A percentile compares a stretch with the other conserved stretches of the same genome.
These are phyloP conservation scores for Rhinoderma darwinii DNA, from an alignment of 2,113 vertebrate genomes.

Conservation along the genomic window DNA sequence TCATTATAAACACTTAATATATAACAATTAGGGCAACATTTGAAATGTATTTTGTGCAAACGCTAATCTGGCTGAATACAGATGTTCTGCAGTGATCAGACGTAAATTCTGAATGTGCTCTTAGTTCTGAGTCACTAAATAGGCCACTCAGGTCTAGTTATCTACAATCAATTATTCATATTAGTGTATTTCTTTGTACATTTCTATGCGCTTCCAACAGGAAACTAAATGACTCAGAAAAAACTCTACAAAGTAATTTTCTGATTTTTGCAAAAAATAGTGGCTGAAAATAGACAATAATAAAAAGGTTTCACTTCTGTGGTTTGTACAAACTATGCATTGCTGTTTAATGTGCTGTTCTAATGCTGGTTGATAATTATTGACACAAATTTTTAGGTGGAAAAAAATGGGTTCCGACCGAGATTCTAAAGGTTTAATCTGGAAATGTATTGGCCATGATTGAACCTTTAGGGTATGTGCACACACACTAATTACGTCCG, in stretches of 20 bases:
- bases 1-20: neutral
- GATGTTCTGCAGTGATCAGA: neutral
- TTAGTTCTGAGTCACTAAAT: constrained; percentile 26
- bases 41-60: neutral
- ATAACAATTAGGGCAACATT: neutral
- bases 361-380: no score
- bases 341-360: neutral
- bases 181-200: neutral
- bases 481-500: no score
- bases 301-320: neutral
- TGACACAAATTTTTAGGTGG: no score
- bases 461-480: no score
- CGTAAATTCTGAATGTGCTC: constrained; percentile 2
- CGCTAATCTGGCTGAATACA: neutral
- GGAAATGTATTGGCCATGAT: no score
- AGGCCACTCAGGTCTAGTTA: neutral
- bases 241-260: neutral
- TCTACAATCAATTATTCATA: constrained; percentile 30
- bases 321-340: neutral
- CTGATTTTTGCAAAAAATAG: neutral
- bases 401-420: no score
- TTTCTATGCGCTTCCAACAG: neutral
- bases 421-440: no score
- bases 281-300: neutral
- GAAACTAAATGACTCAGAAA: constrained; percentile 1